phyloP scores from a whole-genome alignment of 2,888 invertebrate genomes.

The Heteromyza rotundicornis region DNA sequence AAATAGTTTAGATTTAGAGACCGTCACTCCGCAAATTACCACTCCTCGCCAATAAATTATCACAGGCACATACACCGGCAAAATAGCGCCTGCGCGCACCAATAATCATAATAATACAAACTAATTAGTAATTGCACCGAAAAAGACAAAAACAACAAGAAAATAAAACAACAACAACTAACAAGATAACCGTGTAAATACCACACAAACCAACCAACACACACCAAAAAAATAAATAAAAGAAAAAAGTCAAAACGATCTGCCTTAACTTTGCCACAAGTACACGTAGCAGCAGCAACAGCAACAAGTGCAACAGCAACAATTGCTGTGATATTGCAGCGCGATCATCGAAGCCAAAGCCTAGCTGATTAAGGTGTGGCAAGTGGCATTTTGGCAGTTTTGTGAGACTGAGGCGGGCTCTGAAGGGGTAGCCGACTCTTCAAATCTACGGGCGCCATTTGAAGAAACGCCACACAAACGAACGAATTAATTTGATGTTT shows the following conservation, averaged over 20 bases:
- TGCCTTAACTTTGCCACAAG: no score
- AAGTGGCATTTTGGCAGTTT: conserved; percentile 30
- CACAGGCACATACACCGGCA: conserved; percentile 11
- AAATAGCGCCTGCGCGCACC: neutral
- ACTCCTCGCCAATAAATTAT: conserved; percentile 26
- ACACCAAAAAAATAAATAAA: no score
- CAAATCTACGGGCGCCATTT: neutral
- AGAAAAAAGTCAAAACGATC: no score
- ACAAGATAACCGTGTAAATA: no score
- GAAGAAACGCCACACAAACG: neutral
- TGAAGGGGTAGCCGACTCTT: no score
- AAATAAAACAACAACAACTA: conserved; percentile 8
- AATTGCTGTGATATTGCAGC: conserved; percentile 14
- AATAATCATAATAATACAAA: conserved; percentile 26
- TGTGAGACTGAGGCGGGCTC: no score
- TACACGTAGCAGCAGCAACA: conserved; percentile 17
- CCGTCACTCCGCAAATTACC: conserved; percentile 17
- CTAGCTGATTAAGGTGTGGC: conserved; percentile 24
- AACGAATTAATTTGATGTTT: neutral
- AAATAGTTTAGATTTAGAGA: neutral
- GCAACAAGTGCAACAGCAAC: conserved; percentile 16
- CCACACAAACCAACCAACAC: no score
- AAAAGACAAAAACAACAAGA: conserved; percentile 16
- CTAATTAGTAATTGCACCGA: conserved; percentile 27
- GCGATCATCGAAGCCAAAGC: conserved; percentile 13